Evolutionary conservation across 2,797 vertebrate genomes (phyloP).

Genomic region (Peromyscus eremicus): DNA sequence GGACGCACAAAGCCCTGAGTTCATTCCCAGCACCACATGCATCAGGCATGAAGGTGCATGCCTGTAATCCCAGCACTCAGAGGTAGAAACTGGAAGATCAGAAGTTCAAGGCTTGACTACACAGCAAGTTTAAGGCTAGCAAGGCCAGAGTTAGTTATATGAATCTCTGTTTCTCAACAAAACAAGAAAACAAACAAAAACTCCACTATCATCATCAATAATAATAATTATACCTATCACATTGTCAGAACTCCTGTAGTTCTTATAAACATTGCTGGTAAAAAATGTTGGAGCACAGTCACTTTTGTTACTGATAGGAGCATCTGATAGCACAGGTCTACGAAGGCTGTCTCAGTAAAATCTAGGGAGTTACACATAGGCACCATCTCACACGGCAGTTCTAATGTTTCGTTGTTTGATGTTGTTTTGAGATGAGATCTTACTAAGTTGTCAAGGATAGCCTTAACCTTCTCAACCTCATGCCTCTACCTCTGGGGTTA

Average conservation of each 20-base stretch:
- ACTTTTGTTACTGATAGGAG: neutral
- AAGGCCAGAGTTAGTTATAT: neutral
- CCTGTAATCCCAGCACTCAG: neutral
- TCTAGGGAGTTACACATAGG: neutral
- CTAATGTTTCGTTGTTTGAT: neutral
- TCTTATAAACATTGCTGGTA: slow-evolving; percentile 22
- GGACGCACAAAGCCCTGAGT: neutral
- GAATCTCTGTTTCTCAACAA: neutral
- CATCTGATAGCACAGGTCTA: neutral
- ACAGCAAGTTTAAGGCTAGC: neutral
- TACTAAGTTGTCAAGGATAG: neutral
- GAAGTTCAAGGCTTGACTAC: neutral
- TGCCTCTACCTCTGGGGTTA: neutral
- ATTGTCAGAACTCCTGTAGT: neutral
- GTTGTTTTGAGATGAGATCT: neutral
- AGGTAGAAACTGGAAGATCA: neutral
- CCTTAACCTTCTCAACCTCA: neutral
- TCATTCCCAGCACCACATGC: neutral
- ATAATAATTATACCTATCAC: neutral
- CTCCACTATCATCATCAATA: neutral
- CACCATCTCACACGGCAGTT: neutral
- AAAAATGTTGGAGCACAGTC: neutral
- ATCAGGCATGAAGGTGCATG: neutral
- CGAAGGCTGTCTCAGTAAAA: neutral
- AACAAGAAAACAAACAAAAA: neutral